A percentile compares a stretch with the other conserved stretches of the same genome.
Conservation (phyloP, 2,888 invertebrate genomes). For the Azorinus chamasolen region DNA sequence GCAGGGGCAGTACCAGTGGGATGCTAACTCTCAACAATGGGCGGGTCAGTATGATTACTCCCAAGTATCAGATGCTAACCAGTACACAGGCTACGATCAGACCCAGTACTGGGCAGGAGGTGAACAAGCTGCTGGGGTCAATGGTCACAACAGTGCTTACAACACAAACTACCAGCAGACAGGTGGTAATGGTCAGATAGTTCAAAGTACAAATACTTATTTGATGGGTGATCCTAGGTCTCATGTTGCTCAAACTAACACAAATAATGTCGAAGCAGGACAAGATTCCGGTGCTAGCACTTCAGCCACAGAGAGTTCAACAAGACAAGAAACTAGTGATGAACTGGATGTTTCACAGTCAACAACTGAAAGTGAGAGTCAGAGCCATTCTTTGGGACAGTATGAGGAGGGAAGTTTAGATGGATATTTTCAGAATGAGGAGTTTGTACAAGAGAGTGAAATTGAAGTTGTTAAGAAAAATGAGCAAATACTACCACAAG, state of each 20-base stretch:
- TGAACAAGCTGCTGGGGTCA: not conserved
- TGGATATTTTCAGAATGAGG: constrained; percentile 29
- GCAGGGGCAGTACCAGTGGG: constrained; percentile 24
- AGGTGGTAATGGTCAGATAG: constrained; percentile 14
- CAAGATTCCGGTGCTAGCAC: constrained; percentile 3
- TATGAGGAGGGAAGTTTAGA: constrained; percentile 23
- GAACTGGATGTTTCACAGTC: constrained; percentile 47
- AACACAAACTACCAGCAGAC: constrained; percentile 7
- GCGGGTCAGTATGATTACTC: constrained; percentile 25
- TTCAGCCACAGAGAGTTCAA: not conserved
- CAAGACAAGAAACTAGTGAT: constrained; percentile 20
- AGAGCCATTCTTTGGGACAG: constrained; percentile 47
- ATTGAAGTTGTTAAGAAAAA: constrained; percentile 4
- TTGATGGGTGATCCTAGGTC: constrained; percentile 17
- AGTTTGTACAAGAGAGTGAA: constrained; percentile 42
- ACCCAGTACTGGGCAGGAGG: constrained; percentile 48
- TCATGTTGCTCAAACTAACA: not conserved
- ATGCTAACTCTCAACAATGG: constrained; percentile 48
- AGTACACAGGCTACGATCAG: constrained; percentile 24
- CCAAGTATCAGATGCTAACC: constrained; percentile 25
- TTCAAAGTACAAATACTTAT: constrained; percentile 1
- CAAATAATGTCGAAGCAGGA: not conserved
- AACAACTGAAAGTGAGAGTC: constrained; percentile 43
- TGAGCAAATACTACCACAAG: constrained; percentile 3
- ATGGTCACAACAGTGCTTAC: constrained; percentile 13